phyloP scores from a whole-genome alignment of 2,113 vertebrate species.

The Telmatochromis brichardi region DNA sequence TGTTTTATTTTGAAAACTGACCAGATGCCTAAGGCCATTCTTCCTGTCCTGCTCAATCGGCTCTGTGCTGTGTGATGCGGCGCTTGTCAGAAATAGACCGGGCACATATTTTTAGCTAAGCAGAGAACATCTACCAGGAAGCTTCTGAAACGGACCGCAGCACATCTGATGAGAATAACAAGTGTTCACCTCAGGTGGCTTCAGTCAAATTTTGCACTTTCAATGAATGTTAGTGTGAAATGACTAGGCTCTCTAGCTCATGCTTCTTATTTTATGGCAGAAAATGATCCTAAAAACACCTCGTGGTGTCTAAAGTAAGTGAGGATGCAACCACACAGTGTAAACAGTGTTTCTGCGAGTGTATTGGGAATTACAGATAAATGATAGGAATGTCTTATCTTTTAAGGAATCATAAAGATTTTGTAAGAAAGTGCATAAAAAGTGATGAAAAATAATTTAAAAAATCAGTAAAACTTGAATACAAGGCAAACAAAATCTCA shows the following conservation, averaged over 20 bases:
- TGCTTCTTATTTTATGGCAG: background rate
- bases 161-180: background rate
- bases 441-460: background rate
- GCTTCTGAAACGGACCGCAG: background rate
- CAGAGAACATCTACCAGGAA: background rate
- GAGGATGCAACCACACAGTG: background rate
- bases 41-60: background rate
- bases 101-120: background rate
- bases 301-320: background rate
- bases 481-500: background rate
- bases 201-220: background rate
- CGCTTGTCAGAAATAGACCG: background rate
- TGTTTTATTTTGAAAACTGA: background rate
- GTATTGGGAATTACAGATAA: background rate
- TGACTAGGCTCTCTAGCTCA: background rate
- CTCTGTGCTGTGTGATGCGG: background rate
- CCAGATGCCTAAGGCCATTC: background rate
- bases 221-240: background rate
- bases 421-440: background rate
- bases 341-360: background rate
- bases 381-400: background rate
- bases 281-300: background rate
- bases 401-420: background rate
- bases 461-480: background rate
- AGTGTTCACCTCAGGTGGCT: background rate